Conservation (phyloP, 30 jellyfish, hydroid and myxozoan genomes). For the Haliclystus octoradiatus region DNA sequence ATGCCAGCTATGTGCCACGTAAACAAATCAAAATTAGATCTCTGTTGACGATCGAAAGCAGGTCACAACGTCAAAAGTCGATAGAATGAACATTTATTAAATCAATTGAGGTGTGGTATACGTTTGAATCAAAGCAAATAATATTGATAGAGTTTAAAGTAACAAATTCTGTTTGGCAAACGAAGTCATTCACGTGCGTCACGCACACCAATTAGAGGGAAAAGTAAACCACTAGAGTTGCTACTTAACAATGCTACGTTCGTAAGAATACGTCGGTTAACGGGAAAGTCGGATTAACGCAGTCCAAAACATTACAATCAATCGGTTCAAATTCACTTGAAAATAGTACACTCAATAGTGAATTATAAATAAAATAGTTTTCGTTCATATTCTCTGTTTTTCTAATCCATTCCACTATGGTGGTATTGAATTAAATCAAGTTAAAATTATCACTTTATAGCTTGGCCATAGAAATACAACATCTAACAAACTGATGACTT, state of each 20-base stretch:
- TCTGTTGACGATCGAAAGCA: not conserved
- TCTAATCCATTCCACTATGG: too few species aligned
- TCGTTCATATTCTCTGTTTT: too few species aligned
- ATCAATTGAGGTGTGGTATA: not conserved
- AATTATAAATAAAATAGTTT: too few species aligned
- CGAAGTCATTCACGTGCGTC: not conserved
- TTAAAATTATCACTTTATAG: not conserved
- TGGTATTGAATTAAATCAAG: too few species aligned
- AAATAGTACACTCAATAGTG: too few species aligned
- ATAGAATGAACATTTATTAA: not conserved
- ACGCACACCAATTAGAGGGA: not conserved
- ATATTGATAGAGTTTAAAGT: too few species aligned
- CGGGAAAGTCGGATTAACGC: too few species aligned
- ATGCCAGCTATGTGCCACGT: not conserved
- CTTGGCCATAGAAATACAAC: not conserved
- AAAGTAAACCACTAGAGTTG: too few species aligned
- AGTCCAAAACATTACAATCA: too few species aligned
- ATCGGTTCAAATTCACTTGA: too few species aligned
- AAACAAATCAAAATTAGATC: not conserved
- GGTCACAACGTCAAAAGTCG: not conserved
- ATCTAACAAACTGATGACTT: not conserved
- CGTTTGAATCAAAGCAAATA: not conserved
- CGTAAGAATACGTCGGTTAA: too few species aligned
- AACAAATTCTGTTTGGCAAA: not conserved
- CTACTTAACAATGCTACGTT: too few species aligned